Conservation (phyloP, 2,888 invertebrate genomes). For the Pristionchus mayeri region DNA sequence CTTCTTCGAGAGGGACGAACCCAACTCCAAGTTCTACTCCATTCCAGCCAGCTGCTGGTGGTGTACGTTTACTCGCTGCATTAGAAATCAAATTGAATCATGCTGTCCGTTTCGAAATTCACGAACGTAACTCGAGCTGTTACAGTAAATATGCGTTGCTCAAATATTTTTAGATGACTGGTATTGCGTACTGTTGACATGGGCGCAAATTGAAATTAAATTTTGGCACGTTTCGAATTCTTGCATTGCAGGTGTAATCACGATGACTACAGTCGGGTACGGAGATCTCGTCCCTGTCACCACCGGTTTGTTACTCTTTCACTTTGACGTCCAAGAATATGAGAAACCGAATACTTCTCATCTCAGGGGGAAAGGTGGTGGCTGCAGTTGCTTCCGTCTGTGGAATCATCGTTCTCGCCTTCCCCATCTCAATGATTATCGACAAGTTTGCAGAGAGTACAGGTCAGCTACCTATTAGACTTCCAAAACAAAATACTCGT, state of each 20-base stretch:
- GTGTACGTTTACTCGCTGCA: conserved; percentile 75
- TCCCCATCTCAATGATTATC: conserved; percentile 75
- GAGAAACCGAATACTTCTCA: too few species aligned
- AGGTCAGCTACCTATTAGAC: conserved; percentile 61
- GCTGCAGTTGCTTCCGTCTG: conserved; percentile 72
- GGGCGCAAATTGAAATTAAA: too few species aligned
- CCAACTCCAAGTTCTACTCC: conserved; percentile 71
- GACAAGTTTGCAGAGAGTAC: conserved; percentile 72
- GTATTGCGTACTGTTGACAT: too few species aligned
- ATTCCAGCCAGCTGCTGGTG: conserved; percentile 76
- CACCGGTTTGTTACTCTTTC: conserved; percentile 59
- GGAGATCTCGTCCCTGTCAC: conserved; percentile 72
- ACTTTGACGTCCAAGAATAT: background rate
- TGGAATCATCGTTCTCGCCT: conserved; percentile 76
- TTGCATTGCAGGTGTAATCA: conserved; percentile 51
- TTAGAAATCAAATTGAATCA: too few species aligned
- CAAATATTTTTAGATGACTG: too few species aligned
- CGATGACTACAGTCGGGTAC: conserved; percentile 73
- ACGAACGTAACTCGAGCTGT: too few species aligned
- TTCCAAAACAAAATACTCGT: too few species aligned
- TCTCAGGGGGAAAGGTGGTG: conserved; percentile 68
- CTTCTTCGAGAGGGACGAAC: conserved; percentile 74
- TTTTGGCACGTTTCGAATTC: background rate
- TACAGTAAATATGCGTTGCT: too few species aligned
- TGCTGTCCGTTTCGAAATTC: too few species aligned